Percentiles rank a stretch among this genome's conserved stretches.
Conservation (phyloP, 2,113 vertebrate species). For the Pica pica region DNA sequence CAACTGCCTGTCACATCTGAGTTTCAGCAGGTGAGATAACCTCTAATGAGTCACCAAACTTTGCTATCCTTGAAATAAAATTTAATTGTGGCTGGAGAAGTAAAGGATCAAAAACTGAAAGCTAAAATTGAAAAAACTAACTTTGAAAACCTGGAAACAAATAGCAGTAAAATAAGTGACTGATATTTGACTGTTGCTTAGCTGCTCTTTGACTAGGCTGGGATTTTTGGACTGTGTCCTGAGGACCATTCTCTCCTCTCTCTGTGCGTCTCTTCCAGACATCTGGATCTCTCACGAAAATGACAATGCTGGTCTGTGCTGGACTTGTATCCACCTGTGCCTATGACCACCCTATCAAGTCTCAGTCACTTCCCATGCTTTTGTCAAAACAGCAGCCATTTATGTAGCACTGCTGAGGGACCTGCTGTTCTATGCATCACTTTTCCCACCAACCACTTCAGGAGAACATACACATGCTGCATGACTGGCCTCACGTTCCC, state of each 20-base stretch:
- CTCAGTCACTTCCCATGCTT: background rate
- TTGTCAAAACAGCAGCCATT: background rate
- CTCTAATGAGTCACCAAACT: background rate
- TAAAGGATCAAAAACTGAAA: background rate
- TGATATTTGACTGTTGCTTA: background rate
- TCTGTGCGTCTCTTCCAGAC: background rate
- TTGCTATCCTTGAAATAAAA: background rate
- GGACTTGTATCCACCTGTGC: background rate
- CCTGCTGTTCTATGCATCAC: background rate
- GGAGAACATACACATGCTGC: background rate
- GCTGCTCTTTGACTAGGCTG: background rate
- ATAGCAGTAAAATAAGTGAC: background rate
- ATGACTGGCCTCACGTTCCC: fast-evolving
- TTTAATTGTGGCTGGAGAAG: background rate
- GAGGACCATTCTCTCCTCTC: background rate
- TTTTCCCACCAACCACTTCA: background rate
- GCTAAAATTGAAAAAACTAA: background rate
- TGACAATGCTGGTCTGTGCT: background rate
- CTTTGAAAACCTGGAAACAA: background rate
- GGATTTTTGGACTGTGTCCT: background rate
- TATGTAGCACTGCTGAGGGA: fast-evolving
- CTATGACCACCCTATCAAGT: background rate
- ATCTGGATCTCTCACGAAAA: background rate
- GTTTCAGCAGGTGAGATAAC: background rate
- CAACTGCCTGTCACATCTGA: background rate